Base-by-base conservation (phyloP, 2,797 vertebrate species). In the Melanotaenia trifasciata region DNA sequence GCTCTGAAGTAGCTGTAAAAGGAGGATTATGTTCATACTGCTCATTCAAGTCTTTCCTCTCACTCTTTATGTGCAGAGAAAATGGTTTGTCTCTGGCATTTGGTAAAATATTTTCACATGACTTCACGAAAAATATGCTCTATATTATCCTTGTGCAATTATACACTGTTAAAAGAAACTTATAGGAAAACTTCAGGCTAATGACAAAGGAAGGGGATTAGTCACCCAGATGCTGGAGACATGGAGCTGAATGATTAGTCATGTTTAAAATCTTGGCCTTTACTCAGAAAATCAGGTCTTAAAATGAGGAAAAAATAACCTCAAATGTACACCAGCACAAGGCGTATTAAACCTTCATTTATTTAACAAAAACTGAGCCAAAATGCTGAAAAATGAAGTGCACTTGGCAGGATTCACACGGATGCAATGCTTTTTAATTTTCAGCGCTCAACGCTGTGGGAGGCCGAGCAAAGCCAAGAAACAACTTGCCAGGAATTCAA, bases 1-100 rank as follows among this genome's bases (percentile, higher is more conserved):
- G 60, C 40, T 28, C 56, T 76, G 77, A 82, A 71, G 79, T 76
- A 69, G 83, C 78, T 38, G 80, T 67, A 61, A 73, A 65, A 84
- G 68, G 68, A 78, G 83, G 90, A 91, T 87, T 91, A 91, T 64
- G 9, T 12, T 5, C 14, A 51, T 57, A 7, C 64, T 56, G 74
- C 80, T 79, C 35, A 71, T 72, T 33, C 50, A 79, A 79, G 70
- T 32, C 60, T 53, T 79, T 74, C 64, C 64, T 69, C 70, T 74
- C 22, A 45, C 40, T 6, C 10, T 64, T 13, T 56, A 62, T 38
- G 56, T 58, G 22, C 81, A 70, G 24, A 20, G 74, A 69, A 84
- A 68, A 6, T 4, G 22, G 35, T 63, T 53, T 70, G 24, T 1
- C 13, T 69, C 30, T 57, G 38, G 30, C 57, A 38, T 54, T 56